phyloP scores from a whole-genome alignment of 2,113 vertebrate species.

The Elanoides forficatus region DNA sequence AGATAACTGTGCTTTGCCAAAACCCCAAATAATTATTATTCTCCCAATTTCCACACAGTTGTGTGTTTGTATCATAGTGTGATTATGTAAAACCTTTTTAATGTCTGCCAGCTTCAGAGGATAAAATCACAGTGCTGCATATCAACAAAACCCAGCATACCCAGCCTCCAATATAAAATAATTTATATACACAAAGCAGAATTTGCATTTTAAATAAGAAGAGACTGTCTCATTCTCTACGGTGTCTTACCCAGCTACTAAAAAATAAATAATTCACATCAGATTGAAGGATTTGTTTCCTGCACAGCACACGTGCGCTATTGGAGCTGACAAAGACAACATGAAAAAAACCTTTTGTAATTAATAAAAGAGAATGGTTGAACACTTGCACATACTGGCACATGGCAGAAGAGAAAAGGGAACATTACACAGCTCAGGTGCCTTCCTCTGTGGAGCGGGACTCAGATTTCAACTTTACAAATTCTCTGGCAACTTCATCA shows the following conservation, averaged over 20 bases:
- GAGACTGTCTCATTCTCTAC: constrained; percentile 50
- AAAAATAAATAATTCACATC: constrained; percentile 63
- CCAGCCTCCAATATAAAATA: constrained; percentile 34
- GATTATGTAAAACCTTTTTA: constrained; percentile 46
- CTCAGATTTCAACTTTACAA: constrained; percentile 95
- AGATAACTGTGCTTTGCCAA: constrained; percentile 23
- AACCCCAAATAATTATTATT: background rate
- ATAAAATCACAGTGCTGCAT: constrained; percentile 55
- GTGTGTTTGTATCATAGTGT: background rate
- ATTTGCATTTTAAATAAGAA: constrained; percentile 52
- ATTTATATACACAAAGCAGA: constrained; percentile 48
- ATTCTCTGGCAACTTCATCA: constrained; percentile 96
- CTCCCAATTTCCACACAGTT: background rate
- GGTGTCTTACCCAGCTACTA: constrained; percentile 50
- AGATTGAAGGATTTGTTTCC: constrained; percentile 51
- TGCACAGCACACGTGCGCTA: constrained; percentile 46
- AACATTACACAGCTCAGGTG: constrained; percentile 74
- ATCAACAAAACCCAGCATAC: constrained; percentile 56
- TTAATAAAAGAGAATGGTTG: constrained; percentile 30
- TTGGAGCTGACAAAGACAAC: constrained; percentile 29
- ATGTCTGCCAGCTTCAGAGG: constrained; percentile 28
- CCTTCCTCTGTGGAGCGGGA: constrained; percentile 91
- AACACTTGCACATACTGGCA: constrained; percentile 63
- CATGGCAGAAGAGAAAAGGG: constrained; percentile 13
- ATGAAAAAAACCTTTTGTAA: constrained; percentile 26